Evolutionary conservation across 1,140 invertebrate species (phyloP), one percentile per base, ranked within the genome.

Genomic region (Penaeus chinensis): DNA sequence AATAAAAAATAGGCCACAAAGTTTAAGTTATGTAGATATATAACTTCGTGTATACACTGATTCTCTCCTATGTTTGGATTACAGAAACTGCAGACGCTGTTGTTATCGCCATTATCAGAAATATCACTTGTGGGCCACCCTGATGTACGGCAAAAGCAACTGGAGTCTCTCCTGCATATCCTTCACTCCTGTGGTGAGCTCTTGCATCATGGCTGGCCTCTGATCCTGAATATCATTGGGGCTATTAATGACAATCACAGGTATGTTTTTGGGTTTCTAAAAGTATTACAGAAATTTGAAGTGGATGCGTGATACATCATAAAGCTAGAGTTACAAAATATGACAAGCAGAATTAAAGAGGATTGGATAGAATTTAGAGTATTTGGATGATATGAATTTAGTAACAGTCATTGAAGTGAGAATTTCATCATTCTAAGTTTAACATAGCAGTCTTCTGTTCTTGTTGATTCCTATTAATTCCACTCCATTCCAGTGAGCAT

Each of bases 151-250:
- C 97, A 98, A 91, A 95, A 97, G 82, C 98, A 99, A 93, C 93
- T 99, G 87, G 98, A 99, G 91, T 99, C 98, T 92, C 96, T 98
- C 18, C 94, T 98, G 61, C 95, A 98, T 92, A 95, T 99, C 89
- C 93, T 99, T 37, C 98, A 99, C 93, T 96, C 95, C 76, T 95
- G 96, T 91, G 98, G 98, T 4, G 97, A 99, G 91, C 96, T 95
- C 77, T 93, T 99, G 22, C 95, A 96, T 24, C 96, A 98, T 92
- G 97, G 98, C 60, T 99, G 98, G 98, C 97, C 98, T 42, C 94
- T 97, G 77, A 95, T 99, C 83, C 95, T 99, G 77, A 96, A 96
- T 91, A 98, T 99, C 89, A 97, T 99, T 91, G 97, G 97, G 78
- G 97, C 97, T 90, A 96, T 99, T 60, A 96, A 96, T 88, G 96